Base-by-base conservation (phyloP, 2,113 vertebrate species). In the Muntiacus muntjak region DNA sequence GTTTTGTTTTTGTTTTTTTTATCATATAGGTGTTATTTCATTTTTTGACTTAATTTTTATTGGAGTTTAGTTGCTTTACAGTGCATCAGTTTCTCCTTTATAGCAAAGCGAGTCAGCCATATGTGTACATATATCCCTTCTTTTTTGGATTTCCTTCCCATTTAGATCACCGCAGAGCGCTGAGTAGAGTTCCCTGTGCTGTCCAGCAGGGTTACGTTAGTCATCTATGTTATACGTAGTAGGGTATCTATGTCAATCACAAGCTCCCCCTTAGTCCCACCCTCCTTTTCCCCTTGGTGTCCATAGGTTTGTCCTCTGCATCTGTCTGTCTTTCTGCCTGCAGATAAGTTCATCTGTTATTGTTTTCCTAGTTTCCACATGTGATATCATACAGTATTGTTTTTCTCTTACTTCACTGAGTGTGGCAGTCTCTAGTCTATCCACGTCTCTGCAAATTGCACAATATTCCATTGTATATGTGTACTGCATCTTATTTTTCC, bases 241-340 rank as follows among this genome's bases (percentile, higher is more conserved):
- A 43, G 3, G 26, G 36, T 43, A 7, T 43, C 2, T 43, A 43
- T 26, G 40, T 43, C 23, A 76, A 7, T 43, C 36, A 40, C 40
- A 76, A 0, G 25, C 40, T 76, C 12, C 71, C 71, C 0, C 0
- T 76, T 76, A 76, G 7, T 7, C 71, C 23, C 71, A 43, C 11
- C 40, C 23, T 43, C 71, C 71, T 76, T 76, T 76, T 26, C 12
- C 36, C 40, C 40, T 43, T 43, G 71, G 71, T 26, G 23, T 76
- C 71, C 40, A 26, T 14, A 26, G 0, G 7, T 7, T 1, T 6
- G 2, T 76, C 43, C 40, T 43, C 71, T 43, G 14, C 23, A 43
- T 76, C 40, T 43, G 6, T 43, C 40, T 15, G 23, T 76, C 2
- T 43, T 76, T 76, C 71, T 43, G 40, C 23, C 43, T 25, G 23